These are phyloP conservation scores for Scomber japonicus DNA, from an alignment of 2,113 vertebrate species.

Conservation along the genomic window DNA sequence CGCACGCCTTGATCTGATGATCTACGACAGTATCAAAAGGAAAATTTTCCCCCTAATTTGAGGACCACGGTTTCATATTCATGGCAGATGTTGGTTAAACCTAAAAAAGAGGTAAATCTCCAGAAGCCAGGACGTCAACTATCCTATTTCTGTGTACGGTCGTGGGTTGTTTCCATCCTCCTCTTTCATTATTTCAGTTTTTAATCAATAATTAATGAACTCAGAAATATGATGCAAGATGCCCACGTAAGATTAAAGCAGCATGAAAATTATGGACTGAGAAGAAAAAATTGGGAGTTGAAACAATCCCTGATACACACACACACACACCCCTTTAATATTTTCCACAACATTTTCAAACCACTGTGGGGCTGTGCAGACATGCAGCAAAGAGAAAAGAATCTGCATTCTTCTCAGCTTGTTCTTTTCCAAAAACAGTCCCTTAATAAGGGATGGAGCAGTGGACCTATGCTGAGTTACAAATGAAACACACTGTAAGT, in stretches of 20 bases:
- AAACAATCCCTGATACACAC: constrained; percentile 55
- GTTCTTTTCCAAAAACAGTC: constrained; percentile 76
- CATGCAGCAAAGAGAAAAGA: constrained; percentile 48
- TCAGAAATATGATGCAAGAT: constrained; percentile 71
- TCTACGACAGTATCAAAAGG: constrained; percentile 52
- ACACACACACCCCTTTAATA: constrained; percentile 57
- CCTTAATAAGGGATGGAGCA: constrained; percentile 63
- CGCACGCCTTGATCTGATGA: constrained; percentile 48
- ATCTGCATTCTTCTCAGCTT: constrained; percentile 66
- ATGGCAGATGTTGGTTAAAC: constrained; percentile 68
- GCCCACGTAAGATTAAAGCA: constrained; percentile 59
- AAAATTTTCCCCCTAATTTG: constrained; percentile 59
- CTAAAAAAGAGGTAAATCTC: constrained; percentile 33
- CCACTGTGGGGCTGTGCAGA: constrained; percentile 57
- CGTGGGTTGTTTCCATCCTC: constrained; percentile 17
- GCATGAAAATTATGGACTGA: constrained; percentile 72
- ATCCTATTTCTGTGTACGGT: constrained; percentile 42
- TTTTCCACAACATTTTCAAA: constrained; percentile 79
- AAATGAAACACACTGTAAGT: constrained; percentile 81
- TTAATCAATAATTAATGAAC: constrained; percentile 67
- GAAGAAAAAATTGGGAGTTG: constrained; percentile 42
- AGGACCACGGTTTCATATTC: constrained; percentile 66
- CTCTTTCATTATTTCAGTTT: constrained; percentile 39
- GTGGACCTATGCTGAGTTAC: constrained; percentile 54
- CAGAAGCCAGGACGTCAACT: constrained; percentile 54